Base-by-base conservation (phyloP, 2,888 invertebrate genomes). In the Brachylomia viminalis region DNA sequence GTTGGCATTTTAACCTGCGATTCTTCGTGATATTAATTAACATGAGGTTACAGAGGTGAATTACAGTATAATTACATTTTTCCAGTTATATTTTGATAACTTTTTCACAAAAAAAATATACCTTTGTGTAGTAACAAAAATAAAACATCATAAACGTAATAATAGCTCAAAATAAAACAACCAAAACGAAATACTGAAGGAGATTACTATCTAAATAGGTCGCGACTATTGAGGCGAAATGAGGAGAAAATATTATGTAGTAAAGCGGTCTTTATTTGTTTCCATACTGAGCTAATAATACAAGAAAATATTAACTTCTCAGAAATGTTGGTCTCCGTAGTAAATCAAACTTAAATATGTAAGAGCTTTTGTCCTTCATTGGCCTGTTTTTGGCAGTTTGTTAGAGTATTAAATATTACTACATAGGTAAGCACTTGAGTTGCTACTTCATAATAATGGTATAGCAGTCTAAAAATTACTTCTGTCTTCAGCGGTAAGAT, bases 131-230 rank as follows among this genome's bases (percentile, higher is more conserved):
- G 17, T n/a, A 49, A 65, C 49, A 13, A 33, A 62, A 80, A 52
- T 27, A 52, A 81, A 64, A 74, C 17, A 47, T 33, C 27, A 52
- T n/a, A 45, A 59, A 56, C 27, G 27, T 58, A 33, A 64, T 30
- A 56, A 30, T n/a, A n/a, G 13, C 68, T 64, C 45, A 69, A 71
- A 70, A 84, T 80, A 71, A 68, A 79, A 74, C 6, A 59, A 42
- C 10, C 47, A 33, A 70, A 56, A 72, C 20, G 59, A 66, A 62
- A 64, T 59, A 69, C 11, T 68, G 71, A 52, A 72, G 3, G 58
- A 74, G 85, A 71, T 84, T 49, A 68, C 52, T 47, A 82, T 80
- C 85, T 84, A 84, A 80, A 84, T 73, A 82, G 85, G 74, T 70
- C 82, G 62, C 64, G 17, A 71, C 80, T 49, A 68, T 71, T 68